Base-by-base conservation (phyloP, 1,140 invertebrate genomes). In the Phymastichus coffea region DNA sequence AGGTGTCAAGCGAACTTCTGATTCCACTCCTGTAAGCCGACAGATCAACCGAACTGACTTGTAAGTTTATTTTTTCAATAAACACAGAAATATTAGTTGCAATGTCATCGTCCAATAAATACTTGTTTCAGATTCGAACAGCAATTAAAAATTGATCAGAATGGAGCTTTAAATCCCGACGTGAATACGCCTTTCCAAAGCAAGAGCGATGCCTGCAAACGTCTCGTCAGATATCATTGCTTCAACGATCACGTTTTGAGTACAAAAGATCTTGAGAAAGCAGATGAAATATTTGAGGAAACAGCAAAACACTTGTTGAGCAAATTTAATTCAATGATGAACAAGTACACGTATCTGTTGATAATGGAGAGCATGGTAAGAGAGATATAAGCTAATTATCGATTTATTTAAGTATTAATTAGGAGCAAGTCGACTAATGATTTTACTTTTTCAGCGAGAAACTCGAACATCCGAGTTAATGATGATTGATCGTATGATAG, bases 291-390 rank as follows among this genome's bases (percentile, higher is more conserved):
- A 63, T 93, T 93, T 75, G 88, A 90, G 65, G 80, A 87, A 63
- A 87, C 88, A 7, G 87, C 91, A 1, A 80, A 86, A 68, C 85
- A 87, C 70, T 81, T 93, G 47, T 77, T 93, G 12, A 84, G 86
- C 55, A 92, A 91, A 78, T 91, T 88, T 69, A 81, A 84, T 14
- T 80, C 82, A 41, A 87, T 95, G 83, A 84, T 87, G 63, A 86
- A 88, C 66, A 94, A 92, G 76, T 94, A 91, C 72, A 84, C 87
- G 46, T 86, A 86, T 70, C 80, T 93, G 14, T 74, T 93, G n/a
- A 74, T 93, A 43, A 90, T 91, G 77, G 91, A 93, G 65, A 92
- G 90, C 67, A 91, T 89, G 86, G 91, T 93, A 79, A 81, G 83
- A 37, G 20, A 22, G n/a, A 23, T 37, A 19, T 4, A 25, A 25